A percentile compares a stretch with the other conserved stretches of the same genome.
Evolutionary conservation across 1,140 invertebrate genomes (phyloP).

Genomic region (Agrilus planipennis): DNA sequence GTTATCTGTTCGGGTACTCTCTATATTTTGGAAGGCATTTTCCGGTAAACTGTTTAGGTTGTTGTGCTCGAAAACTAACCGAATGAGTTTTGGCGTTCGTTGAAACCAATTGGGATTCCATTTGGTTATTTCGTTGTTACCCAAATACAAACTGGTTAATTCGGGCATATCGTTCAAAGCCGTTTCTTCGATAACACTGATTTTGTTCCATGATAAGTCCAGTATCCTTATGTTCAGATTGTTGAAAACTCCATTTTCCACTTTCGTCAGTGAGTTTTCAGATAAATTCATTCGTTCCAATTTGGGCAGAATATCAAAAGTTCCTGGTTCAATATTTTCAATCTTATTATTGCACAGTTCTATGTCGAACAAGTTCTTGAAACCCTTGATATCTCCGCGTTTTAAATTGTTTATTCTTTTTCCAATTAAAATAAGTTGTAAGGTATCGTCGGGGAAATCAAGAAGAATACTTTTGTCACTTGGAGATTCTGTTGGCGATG

Average conservation of each 20-base stretch:
- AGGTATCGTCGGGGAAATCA: no score
- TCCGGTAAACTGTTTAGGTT: no score
- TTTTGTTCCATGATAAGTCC: constrained; percentile 1
- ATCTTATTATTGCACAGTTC: constrained; percentile 1
- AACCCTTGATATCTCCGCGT: no score
- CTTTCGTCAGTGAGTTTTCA: not conserved
- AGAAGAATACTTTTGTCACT: no score
- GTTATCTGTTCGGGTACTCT: no score
- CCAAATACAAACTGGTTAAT: constrained; percentile 1
- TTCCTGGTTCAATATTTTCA: constrained; percentile 1
- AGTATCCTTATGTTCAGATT: not conserved
- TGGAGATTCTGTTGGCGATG: no score
- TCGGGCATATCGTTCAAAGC: constrained; percentile 7
- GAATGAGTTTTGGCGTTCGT: no score
- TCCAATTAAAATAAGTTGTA: no score
- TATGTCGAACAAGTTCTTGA: no score
- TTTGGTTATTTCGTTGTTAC: constrained; percentile 2
- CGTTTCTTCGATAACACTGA: constrained; percentile 1
- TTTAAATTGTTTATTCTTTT: no score
- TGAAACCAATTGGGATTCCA: constrained; percentile 4
- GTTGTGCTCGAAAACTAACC: no score
- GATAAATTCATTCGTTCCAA: constrained; percentile 4
- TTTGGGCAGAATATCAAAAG: constrained; percentile 1
- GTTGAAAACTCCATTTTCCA: constrained; percentile 1
- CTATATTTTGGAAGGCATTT: no score